These are phyloP conservation scores for Indri indri DNA, from an alignment of 2,113 vertebrate genomes.

Conservation along the genomic window DNA sequence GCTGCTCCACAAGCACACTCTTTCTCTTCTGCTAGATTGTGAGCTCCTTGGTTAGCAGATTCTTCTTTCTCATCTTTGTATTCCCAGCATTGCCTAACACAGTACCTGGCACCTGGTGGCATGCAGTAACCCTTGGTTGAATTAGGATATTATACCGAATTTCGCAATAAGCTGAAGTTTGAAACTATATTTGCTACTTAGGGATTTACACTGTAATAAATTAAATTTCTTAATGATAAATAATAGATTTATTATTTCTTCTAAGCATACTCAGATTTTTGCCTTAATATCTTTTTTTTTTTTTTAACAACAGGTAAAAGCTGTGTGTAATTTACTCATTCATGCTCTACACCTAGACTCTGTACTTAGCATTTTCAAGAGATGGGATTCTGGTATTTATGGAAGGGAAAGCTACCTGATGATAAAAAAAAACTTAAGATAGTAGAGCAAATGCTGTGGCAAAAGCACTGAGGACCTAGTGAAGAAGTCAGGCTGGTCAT, in stretches of 20 bases:
- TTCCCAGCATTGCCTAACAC: not conserved
- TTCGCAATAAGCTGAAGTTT: not conserved
- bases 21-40: not conserved
- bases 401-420: not conserved
- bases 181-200: not conserved
- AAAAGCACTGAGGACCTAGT: not conserved
- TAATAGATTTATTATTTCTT: not conserved
- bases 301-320: not conserved
- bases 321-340: not conserved
- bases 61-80: not conserved
- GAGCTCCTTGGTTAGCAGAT: not conserved
- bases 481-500: not conserved
- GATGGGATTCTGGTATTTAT: not conserved
- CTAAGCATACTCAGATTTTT: not conserved
- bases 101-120: not conserved
- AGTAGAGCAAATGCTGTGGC: not conserved
- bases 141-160: not conserved
- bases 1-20: not conserved
- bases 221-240: not conserved
- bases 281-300: not conserved
- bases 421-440: not conserved
- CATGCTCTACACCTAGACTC: not conserved
- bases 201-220: not conserved
- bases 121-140: not conserved
- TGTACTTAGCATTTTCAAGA: not conserved